phyloP scores from a whole-genome alignment of 2,113 vertebrate species.

The Thryonomys swinderianus region DNA sequence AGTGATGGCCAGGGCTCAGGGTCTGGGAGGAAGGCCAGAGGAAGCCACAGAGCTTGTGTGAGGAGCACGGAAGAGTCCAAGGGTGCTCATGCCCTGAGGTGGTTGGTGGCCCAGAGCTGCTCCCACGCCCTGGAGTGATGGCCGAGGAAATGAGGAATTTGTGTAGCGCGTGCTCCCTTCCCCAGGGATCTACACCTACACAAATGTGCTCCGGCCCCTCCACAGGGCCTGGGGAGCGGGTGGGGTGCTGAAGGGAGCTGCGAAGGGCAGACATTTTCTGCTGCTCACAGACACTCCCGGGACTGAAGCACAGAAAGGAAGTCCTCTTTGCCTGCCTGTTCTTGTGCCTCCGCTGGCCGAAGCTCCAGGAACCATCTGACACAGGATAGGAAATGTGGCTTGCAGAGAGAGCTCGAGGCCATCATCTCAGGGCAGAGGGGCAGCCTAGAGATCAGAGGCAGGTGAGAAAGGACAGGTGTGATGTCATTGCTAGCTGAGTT shows the following conservation, averaged over 20 bases:
- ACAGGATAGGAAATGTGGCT: not conserved
- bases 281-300: not conserved
- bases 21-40: not conserved
- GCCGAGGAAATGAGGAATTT: not conserved
- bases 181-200: not conserved
- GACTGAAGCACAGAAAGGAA: not conserved
- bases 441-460: not conserved
- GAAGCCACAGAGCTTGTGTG: not conserved
- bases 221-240: rapidly evolving
- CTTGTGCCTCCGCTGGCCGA: not conserved
- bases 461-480: not conserved
- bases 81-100: not conserved
- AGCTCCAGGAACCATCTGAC: not conserved
- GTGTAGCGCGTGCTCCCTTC: rapidly evolving
- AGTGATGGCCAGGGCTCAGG: not conserved
- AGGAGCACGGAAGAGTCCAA: not conserved
- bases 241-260: not conserved
- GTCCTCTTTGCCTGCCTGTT: not conserved
- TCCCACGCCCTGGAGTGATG: not conserved
- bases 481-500: too few species aligned
- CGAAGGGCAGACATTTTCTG: not conserved
- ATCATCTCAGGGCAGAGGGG: not conserved
- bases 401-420: too few species aligned
- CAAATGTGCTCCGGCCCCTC: not conserved
- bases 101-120: not conserved